phyloP scores from a whole-genome alignment of 2,113 vertebrate species.

The Burhinus bistriatus region DNA sequence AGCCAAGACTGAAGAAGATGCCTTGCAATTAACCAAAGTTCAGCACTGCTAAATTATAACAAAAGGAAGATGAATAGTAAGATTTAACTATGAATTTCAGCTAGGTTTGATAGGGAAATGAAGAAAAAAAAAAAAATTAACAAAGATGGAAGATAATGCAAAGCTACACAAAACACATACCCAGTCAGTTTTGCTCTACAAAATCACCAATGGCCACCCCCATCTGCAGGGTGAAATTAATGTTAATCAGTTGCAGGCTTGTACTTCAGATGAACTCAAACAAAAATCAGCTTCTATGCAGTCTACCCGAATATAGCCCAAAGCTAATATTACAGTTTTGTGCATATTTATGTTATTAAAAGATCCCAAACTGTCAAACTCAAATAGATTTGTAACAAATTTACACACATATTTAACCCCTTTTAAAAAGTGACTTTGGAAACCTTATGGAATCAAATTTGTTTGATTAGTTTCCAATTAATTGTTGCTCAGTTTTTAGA shows the following conservation, averaged over 20 bases:
- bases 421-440: not conserved
- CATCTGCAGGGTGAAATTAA: slow-evolving; percentile 2
- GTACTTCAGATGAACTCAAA: slow-evolving; percentile 41
- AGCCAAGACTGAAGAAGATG: not conserved
- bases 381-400: not conserved
- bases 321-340: slow-evolving; percentile 19
- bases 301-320: not conserved
- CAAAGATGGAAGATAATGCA: not conserved
- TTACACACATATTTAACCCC: not conserved
- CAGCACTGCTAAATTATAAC: not conserved
- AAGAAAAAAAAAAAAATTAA: not conserved
- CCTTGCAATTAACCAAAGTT: not conserved
- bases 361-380: not conserved
- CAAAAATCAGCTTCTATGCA: slow-evolving; percentile 4
- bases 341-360: slow-evolving; percentile 11
- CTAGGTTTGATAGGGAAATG: not conserved
- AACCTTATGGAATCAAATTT: not conserved
- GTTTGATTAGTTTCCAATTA: not conserved
- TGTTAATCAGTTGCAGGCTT: slow-evolving; percentile 51
- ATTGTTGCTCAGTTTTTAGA: not conserved
- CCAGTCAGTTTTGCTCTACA: not conserved
- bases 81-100: not conserved
- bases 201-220: not conserved
- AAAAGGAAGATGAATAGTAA: not conserved
- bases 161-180: not conserved